phyloP scores from a whole-genome alignment of 1,140 invertebrate genomes.

The Nephila pilipes region DNA sequence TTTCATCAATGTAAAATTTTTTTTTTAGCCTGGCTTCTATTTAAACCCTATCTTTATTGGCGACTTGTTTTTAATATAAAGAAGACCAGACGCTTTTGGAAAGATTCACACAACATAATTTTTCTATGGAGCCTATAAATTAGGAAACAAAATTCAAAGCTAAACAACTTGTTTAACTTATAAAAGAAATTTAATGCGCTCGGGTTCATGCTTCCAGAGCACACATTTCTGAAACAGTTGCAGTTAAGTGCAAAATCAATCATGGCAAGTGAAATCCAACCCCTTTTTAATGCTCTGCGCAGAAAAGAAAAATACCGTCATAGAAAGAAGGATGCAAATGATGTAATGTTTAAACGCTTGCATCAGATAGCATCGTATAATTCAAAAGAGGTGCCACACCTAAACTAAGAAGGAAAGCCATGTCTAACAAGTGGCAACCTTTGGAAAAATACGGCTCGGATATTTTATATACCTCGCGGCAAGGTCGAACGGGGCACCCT shows the following conservation, averaged over 20 bases:
- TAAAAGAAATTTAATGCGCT: no score
- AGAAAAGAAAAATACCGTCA: neutral
- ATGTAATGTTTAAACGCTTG: slow-evolving; percentile 10
- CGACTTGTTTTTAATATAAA: no score
- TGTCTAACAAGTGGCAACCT: neutral
- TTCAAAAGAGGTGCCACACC: neutral
- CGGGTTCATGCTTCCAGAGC: neutral
- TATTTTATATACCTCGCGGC: neutral
- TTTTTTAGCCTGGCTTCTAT: no score
- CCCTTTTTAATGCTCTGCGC: neutral
- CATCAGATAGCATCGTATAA: slow-evolving; percentile 26
- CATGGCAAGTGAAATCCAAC: neutral
- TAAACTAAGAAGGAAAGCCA: neutral
- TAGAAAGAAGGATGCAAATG: slow-evolving; percentile 12
- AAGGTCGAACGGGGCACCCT: slow-evolving; percentile 36
- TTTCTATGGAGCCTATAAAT: no score
- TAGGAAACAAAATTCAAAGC: no score
- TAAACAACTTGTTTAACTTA: no score
- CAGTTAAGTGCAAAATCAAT: neutral
- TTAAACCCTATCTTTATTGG: no score
- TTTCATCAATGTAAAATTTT: no score
- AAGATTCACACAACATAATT: no score
- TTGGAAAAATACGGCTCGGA: neutral
- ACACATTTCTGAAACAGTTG: neutral
- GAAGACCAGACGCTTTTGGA: no score